These are phyloP conservation scores for Tetramorium parvispinum DNA, from an alignment of 1,140 invertebrate genomes.

Conservation along the genomic window DNA sequence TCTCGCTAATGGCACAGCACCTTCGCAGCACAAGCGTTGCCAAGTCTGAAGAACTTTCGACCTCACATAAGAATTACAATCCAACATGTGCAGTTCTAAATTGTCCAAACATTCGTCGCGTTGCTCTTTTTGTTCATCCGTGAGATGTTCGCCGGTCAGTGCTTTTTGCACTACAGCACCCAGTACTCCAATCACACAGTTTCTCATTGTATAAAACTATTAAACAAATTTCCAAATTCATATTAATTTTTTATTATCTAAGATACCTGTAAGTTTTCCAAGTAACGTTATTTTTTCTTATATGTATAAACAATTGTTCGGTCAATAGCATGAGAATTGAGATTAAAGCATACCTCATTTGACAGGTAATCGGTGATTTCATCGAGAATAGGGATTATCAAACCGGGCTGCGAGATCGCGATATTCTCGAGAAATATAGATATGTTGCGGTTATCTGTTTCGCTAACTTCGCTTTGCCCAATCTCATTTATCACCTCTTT, in stretches of 20 bases:
- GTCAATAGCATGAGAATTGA: conserved; percentile 79
- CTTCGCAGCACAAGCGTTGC: conserved; percentile 90
- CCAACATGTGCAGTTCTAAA: conserved; percentile 93
- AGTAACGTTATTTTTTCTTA: neutral
- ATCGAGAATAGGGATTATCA: conserved; percentile 88
- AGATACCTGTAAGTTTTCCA: neutral
- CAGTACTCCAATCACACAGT: conserved; percentile 92
- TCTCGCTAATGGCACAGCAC: conserved; percentile 90
- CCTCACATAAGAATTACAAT: conserved; percentile 93
- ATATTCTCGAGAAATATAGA: conserved; percentile 90
- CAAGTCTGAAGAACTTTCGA: conserved; percentile 93
- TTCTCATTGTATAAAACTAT: conserved; percentile 92
- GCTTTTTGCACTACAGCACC: conserved; percentile 90
- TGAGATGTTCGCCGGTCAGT: conserved; percentile 90
- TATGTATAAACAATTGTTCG: conserved; percentile 15
- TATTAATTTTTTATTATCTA: conserved; percentile 28
- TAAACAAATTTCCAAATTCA: conserved; percentile 69
- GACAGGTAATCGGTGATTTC: conserved; percentile 87
- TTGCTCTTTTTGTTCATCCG: conserved; percentile 88
- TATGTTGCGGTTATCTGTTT: conserved; percentile 88
- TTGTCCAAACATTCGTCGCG: conserved; percentile 91
- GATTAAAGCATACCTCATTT: conserved; percentile 86
- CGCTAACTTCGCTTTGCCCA: conserved; percentile 87
- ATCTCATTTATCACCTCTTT: conserved; percentile 92
- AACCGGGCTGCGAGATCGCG: conserved; percentile 88